A percentile compares a stretch with the other conserved stretches of the same genome.
Evolutionary conservation across 2,888 invertebrate species (phyloP).

Genomic region (Drosophila melanosoma): DNA sequence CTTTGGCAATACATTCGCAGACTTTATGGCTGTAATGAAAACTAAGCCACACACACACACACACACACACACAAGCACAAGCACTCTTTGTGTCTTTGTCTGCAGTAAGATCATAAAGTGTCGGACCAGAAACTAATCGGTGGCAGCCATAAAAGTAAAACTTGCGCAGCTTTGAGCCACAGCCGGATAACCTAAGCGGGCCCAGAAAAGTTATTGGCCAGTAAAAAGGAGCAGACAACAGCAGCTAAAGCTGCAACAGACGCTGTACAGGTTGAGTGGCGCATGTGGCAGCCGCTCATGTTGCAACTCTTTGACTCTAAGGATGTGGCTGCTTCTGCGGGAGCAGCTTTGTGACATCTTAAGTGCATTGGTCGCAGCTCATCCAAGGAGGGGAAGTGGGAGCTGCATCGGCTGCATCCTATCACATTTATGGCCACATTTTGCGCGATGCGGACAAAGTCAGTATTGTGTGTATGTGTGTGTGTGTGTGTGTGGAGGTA

Average conservation of each 20-base stretch:
- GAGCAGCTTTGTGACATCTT: slow-evolving; percentile 67
- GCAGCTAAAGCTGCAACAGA: slow-evolving; percentile 8
- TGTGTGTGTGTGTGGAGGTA: background rate
- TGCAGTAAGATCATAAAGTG: slow-evolving; percentile 56
- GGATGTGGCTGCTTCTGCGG: slow-evolving; percentile 31
- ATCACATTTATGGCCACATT: slow-evolving; percentile 66
- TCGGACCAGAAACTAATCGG: slow-evolving; percentile 66
- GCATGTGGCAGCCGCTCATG: slow-evolving; percentile 62
- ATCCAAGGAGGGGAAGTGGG: background rate
- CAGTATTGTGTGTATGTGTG: background rate
- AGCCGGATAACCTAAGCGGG: slow-evolving; percentile 7
- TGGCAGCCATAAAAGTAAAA: slow-evolving; percentile 64
- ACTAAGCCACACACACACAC: background rate
- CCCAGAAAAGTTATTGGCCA: slow-evolving; percentile 49
- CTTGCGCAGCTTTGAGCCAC: slow-evolving; percentile 41
- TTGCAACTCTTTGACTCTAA: slow-evolving; percentile 20
- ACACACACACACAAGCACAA: background rate
- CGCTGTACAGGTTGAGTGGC: slow-evolving; percentile 37
- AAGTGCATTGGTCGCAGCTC: slow-evolving; percentile 66
- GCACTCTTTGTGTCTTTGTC: slow-evolving; percentile 5
- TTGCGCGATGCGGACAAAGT: slow-evolving; percentile 50
- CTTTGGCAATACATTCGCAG: slow-evolving; percentile 15
- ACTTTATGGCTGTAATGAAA: slow-evolving; percentile 39
- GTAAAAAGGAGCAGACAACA: slow-evolving; percentile 27
- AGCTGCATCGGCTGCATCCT: slow-evolving; percentile 13